Evolutionary conservation across 2,797 vertebrate species (phyloP), one percentile per base, ranked within the genome.

Genomic region (Microcaecilia unicolor): DNA sequence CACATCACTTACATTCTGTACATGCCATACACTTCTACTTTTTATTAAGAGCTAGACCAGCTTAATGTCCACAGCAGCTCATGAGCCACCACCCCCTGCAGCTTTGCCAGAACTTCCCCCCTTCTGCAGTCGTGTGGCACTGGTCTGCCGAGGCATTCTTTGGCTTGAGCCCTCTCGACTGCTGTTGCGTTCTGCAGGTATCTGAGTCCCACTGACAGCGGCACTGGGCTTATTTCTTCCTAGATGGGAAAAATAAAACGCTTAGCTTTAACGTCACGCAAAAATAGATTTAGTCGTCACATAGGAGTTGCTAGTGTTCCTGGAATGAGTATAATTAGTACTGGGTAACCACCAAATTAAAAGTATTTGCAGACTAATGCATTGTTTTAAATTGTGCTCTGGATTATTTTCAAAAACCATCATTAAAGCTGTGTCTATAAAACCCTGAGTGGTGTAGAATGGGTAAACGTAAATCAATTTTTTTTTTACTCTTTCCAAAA

Each of bases 111-210:
- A 62, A 34, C 60, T 30, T 6, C 54, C 72, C 16, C 29, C 58
- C 72, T 96, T 97, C 72, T 90, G 89, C 44, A 82, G 70, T 11
- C 91, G 81, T 41, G 83, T 90, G 9, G 81, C 78, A 2, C 92
- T 97, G 3, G 89, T 78, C 54, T 92, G 95, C 9, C 92, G 86
- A 24, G 92, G 90, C 66, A 85, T 78, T 10, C 88, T 78, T 74
- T 97, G 93, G 48, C 80, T 69, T 44, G 90, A 86, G 24, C 83
- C 74, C 40, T 97, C 92, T 6, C 88, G 59, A 57, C 50, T 17
- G 24, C 62, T 55, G 24, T 62, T 55, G 48, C 89, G 87, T 37
- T 97, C 93, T 0, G 59, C 30, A 33, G 84, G 61, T 4, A 54
- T 49, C 9, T 78, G 64, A 15, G 62, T 66, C 0, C 77, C 65